Evolutionary conservation across 92 coral and sea anemone genomes (phyloP).

Genomic region (Diadumene lineata): DNA sequence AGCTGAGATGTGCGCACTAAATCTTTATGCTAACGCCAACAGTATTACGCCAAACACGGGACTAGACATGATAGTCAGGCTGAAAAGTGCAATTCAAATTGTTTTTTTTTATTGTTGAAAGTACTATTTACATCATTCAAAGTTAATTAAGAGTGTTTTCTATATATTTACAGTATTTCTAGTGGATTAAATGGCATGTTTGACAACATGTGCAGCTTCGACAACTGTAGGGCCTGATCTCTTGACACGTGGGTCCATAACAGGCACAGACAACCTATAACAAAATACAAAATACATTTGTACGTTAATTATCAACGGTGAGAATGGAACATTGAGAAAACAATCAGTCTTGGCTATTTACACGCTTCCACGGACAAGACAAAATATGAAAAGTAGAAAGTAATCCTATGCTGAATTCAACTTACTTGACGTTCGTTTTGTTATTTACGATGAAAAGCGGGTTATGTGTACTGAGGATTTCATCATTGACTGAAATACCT

Average conservation of each 20-base stretch:
- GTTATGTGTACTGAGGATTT: slow-evolving; percentile 89
- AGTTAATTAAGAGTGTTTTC: not conserved
- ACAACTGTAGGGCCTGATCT: slow-evolving; percentile 96
- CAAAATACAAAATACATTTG: too few relatives aligned
- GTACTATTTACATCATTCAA: slow-evolving; percentile 28
- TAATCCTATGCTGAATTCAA: slow-evolving; percentile 8
- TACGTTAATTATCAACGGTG: too few relatives aligned
- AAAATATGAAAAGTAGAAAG: not conserved
- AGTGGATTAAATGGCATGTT: slow-evolving; percentile 76
- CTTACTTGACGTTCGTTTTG: slow-evolving; percentile 99
- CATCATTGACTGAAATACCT: slow-evolving; percentile 99
- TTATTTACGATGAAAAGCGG: slow-evolving; percentile 97
- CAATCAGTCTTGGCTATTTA: too few relatives aligned
- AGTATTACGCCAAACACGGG: too few relatives aligned
- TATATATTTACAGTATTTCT: slow-evolving; percentile 13
- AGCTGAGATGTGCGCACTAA: too few relatives aligned
- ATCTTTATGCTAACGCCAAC: too few relatives aligned
- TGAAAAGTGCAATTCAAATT: not conserved
- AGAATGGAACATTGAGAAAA: too few relatives aligned
- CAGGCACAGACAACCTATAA: slow-evolving; percentile 89
- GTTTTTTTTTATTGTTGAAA: slow-evolving; percentile 6
- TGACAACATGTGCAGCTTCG: slow-evolving; percentile 95
- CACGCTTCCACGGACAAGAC: not conserved
- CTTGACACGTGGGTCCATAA: slow-evolving; percentile 82
- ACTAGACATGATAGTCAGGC: too few relatives aligned